Conservation (phyloP, 2,797 vertebrate species). For the Mastacembelus armatus region DNA sequence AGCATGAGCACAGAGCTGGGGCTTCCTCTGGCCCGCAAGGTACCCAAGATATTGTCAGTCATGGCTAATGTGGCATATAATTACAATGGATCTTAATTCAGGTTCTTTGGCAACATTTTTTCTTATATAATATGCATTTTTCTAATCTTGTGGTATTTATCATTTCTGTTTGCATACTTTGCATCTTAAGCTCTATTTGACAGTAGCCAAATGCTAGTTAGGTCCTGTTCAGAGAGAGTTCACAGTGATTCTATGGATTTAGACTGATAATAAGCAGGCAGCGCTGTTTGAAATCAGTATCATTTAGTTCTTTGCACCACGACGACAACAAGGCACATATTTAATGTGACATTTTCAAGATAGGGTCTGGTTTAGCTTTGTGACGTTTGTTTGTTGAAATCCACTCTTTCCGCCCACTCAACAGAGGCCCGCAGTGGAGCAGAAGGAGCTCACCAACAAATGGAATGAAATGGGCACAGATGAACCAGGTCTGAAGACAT, state of each 20-base stretch:
- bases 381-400: constrained; percentile 18
- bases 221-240: too few relatives aligned
- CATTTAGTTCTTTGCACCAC: neutral
- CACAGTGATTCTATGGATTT: neutral
- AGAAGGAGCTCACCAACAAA: constrained; percentile 94
- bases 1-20: constrained; percentile 96
- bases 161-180: neutral
- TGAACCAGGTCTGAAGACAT: constrained; percentile 89
- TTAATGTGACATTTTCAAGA: neutral
- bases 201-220: too few relatives aligned
- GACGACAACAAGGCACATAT: neutral
- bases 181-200: too few relatives aligned
- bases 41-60: constrained; percentile 67
- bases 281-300: constrained; percentile 5
- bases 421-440: constrained; percentile 90
- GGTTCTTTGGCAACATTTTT: constrained; percentile 1
- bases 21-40: constrained; percentile 94
- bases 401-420: constrained; percentile 2
- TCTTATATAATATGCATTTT: neutral
- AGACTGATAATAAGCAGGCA: constrained; percentile 5
- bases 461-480: constrained; percentile 99
- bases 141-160: neutral
- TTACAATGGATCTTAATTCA: constrained; percentile 8
- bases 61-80: neutral
- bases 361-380: neutral